Base-by-base conservation (phyloP, 2,888 invertebrate genomes). In the Andrena camellia region DNA sequence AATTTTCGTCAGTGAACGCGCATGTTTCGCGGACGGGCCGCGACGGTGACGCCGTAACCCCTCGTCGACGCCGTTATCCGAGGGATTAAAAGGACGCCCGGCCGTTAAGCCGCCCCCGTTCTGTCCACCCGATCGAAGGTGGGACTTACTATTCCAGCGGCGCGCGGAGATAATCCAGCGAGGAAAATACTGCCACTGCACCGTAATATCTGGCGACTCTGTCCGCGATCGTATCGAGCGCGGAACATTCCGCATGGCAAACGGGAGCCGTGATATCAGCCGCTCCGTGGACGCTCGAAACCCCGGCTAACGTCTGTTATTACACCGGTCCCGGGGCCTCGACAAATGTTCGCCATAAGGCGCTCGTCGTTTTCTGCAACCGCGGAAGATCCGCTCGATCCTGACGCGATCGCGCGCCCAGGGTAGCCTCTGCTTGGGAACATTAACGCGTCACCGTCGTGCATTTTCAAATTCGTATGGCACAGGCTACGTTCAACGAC, bases 141-240 rank as follows among this genome's bases (percentile, higher is more conserved):
- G 33, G 71, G 75, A 75, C 71, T 68, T 72, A 78, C 73, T 75
- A 72, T 52, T 35, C 74, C 31, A 42, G 54, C 66, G 60, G 48
- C 52, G 67, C 54, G 57, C 35, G 29, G 35, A 70, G 42, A 59
- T 78, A 70, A 78, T 84, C 72, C 64, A 62, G 52, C 60, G 50
- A 62, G 63, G 84, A 63, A 81, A 70, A 76, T 59, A 73, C 66
- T 74, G 75, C 59, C 66, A 20, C 13, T 69, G 72, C 68, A 81
- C 57, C 78, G 83, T 71, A 80, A 83, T 88, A 88, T 88, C 88
- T 86, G 77, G 88, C 63, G 81, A 83, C 85, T 86, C 81, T 74
- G 84, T 88, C 81, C 86, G 80, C 88, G 88, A 88, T 88, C 83
- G 77, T 88, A 88, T 88, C 88, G 81, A 78, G 31, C 75, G 74